These are phyloP conservation scores for Calycopis cecrops DNA, from an alignment of 1,140 invertebrate genomes.

Conservation along the genomic window DNA sequence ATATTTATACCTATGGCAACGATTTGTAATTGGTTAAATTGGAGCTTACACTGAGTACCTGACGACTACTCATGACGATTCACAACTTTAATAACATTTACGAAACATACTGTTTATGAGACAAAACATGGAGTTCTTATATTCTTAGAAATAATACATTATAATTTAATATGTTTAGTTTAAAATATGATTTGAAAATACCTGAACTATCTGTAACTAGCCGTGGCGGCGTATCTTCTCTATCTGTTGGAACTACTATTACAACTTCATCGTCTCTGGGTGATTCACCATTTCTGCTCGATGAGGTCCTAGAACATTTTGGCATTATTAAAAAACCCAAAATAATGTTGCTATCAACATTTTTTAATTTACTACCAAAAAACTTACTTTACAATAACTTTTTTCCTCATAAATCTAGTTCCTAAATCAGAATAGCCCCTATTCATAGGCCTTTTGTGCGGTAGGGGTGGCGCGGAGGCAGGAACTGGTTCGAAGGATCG, in stretches of 20 bases:
- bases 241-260: conserved; percentile 76
- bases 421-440: conserved; percentile 87
- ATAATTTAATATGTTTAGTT: not conserved
- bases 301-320: conserved; percentile 69
- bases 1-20: conserved; percentile 72
- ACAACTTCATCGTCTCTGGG: conserved; percentile 76
- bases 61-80: too few species aligned
- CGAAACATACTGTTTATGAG: too few species aligned
- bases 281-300: conserved; percentile 72
- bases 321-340: too few species aligned
- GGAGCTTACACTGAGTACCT: not conserved
- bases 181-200: conserved; percentile 20
- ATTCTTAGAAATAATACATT: too few species aligned
- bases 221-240: conserved; percentile 67
- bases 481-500: conserved; percentile 49
- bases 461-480: conserved; percentile 42
- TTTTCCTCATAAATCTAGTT: conserved; percentile 85
- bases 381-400: conserved; percentile 83
- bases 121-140: too few species aligned
- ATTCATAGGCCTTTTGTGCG: conserved; percentile 78
- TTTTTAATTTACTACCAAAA: not conserved
- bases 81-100: too few species aligned
- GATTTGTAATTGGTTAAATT: conserved; percentile 59
- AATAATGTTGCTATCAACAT: too few species aligned
- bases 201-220: conserved; percentile 74